These are phyloP conservation scores for Ormyrus thymus DNA, from an alignment of 2,888 invertebrate species.

Conservation along the genomic window DNA sequence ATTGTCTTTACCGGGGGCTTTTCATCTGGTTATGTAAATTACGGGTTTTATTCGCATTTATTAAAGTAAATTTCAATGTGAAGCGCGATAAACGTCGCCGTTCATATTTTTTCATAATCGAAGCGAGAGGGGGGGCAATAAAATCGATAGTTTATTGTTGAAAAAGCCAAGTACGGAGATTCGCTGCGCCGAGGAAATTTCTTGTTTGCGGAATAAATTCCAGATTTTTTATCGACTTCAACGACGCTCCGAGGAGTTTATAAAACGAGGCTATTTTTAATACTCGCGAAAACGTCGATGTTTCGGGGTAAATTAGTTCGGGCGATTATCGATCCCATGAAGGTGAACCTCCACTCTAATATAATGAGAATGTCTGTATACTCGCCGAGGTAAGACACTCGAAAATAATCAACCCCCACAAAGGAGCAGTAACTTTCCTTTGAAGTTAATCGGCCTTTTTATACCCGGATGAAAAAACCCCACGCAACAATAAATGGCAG, in stretches of 20 bases:
- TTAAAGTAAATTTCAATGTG: constrained; percentile 37
- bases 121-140: constrained; percentile 1
- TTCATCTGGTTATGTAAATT: constrained; percentile 46
- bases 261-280: neutral
- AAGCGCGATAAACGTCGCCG: constrained; percentile 42
- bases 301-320: neutral
- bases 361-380: neutral
- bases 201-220: constrained; percentile 1
- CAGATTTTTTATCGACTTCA: too few relatives aligned
- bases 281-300: neutral
- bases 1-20: constrained; percentile 31
- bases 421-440: constrained; percentile 26
- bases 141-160: constrained; percentile 43
- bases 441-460: constrained; percentile 11
- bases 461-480: constrained; percentile 1
- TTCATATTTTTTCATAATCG: constrained; percentile 41
- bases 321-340: neutral
- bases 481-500: constrained; percentile 26
- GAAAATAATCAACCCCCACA: constrained; percentile 2
- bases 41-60: constrained; percentile 32
- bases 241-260: neutral
- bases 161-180: neutral
- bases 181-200: constrained; percentile 13
- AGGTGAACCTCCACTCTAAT: constrained; percentile 5
- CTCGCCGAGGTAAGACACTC: neutral